phyloP scores from a whole-genome alignment of 2,113 vertebrate species.

The Lepidothrix coronata region DNA sequence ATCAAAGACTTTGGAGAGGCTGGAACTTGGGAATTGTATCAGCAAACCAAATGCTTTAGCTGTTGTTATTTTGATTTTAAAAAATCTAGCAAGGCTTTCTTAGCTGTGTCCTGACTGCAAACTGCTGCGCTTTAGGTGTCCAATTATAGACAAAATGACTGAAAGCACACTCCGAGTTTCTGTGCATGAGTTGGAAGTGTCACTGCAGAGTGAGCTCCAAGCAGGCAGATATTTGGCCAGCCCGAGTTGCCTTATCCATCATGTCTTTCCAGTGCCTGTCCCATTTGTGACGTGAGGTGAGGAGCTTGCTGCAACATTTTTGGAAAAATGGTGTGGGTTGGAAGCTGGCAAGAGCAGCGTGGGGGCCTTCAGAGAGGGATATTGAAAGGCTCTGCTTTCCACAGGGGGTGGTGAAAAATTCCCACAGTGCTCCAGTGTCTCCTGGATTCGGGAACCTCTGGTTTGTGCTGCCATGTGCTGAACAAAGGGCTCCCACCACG shows the following conservation, averaged over 20 bases:
- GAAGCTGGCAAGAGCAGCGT: neutral
- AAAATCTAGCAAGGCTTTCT: neutral
- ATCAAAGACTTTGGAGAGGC: neutral
- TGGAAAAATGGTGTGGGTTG: fast-evolving
- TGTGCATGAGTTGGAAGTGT: fast-evolving
- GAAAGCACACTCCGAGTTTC: neutral
- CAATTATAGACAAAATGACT: neutral
- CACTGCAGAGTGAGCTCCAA: neutral
- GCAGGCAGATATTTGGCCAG: neutral
- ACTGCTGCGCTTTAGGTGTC: neutral
- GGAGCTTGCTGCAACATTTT: neutral
- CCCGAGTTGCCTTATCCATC: fast-evolving
- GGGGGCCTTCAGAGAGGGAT: no score
- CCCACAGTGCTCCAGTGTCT: neutral
- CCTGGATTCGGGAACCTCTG: neutral
- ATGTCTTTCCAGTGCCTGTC: no score
- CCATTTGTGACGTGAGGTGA: fast-evolving
- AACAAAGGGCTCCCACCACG: neutral
- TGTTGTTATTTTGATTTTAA: neutral
- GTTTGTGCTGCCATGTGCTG: neutral
- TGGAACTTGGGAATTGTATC: neutral
- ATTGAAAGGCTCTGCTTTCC: neutral
- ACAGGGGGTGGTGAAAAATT: neutral
- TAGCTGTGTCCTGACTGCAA: fast-evolving
- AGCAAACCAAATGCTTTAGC: neutral